Evolutionary conservation across 2,888 invertebrate species (phyloP).

Genomic region (Therioaphis trifolii): DNA sequence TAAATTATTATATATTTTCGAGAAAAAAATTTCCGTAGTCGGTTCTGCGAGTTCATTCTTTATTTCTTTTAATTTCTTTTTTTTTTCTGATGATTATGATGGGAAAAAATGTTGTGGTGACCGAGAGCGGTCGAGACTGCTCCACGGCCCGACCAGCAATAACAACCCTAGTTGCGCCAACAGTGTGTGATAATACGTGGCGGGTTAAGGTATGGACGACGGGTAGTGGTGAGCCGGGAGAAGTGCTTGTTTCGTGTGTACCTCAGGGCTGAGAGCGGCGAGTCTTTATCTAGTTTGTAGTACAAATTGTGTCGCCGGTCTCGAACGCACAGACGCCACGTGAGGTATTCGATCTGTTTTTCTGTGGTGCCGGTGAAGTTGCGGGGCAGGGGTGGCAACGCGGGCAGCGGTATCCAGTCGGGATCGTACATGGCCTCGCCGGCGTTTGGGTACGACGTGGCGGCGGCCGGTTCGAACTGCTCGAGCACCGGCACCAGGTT

Average conservation of each 20-base stretch:
- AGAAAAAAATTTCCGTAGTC: no score
- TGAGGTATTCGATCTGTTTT: conserved; percentile 65
- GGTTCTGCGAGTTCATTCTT: no score
- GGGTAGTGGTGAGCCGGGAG: not conserved
- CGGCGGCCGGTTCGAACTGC: conserved; percentile 55
- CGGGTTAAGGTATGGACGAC: not conserved
- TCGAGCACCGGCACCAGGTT: conserved; percentile 65
- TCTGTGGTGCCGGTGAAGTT: conserved; percentile 58
- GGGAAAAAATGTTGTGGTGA: no score
- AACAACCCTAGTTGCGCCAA: not conserved
- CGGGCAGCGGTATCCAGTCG: conserved; percentile 65
- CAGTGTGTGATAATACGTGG: not conserved
- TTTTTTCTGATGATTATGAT: no score
- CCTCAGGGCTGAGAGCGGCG: conserved; percentile 41
- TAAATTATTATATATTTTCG: no score
- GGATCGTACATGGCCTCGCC: conserved; percentile 65
- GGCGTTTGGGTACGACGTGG: not conserved
- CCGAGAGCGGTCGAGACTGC: not conserved
- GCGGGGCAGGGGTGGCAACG: conserved; percentile 63
- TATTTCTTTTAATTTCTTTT: no score
- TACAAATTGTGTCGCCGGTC: conserved; percentile 66
- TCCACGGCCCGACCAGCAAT: not conserved
- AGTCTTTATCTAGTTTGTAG: conserved; percentile 64
- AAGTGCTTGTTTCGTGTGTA: conserved; percentile 4
- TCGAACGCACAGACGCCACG: conserved; percentile 65